These are phyloP conservation scores for Drosophila willistoni DNA, from an alignment of 1,140 invertebrate genomes.

Conservation along the genomic window DNA sequence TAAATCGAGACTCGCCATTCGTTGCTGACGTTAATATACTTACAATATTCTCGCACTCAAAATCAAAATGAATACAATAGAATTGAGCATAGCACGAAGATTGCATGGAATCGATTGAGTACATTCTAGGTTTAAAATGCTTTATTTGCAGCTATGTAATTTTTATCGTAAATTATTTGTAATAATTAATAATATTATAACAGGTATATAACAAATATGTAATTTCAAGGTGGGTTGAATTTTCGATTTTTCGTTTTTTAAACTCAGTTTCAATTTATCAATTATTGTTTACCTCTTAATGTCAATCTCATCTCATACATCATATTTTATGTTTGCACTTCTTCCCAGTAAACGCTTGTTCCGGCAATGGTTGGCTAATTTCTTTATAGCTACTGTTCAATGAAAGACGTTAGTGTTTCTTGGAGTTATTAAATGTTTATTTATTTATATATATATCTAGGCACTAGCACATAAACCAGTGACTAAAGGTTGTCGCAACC, in stretches of 20 bases:
- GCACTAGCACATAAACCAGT: too few relatives aligned
- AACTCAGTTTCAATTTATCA: conserved; percentile 74
- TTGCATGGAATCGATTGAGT: conserved; percentile 11
- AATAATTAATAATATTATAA: conserved; percentile 63
- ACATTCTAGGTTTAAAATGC: conserved; percentile 51
- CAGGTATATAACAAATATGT: conserved; percentile 82
- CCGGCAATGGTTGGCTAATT: conserved; percentile 78
- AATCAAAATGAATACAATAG: background rate
- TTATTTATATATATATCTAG: too few relatives aligned
- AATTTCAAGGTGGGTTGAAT: conserved; percentile 82
- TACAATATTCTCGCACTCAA: background rate
- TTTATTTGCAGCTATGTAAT: conserved; percentile 78
- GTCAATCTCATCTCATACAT: conserved; percentile 36
- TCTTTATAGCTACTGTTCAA: conserved; percentile 62
- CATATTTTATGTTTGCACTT: conserved; percentile 38
- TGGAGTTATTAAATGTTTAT: too few relatives aligned
- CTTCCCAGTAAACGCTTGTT: conserved; percentile 52
- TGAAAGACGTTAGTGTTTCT: too few relatives aligned
- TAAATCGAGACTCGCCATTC: too few relatives aligned
- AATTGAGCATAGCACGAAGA: background rate
- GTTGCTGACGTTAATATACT: background rate
- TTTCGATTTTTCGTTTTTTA: conserved; percentile 79
- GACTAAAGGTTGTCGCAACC: too few relatives aligned
- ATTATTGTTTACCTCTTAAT: conserved; percentile 56
- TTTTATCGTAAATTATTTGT: conserved; percentile 66